Evolutionary conservation across 2,113 vertebrate species (phyloP).

Genomic region (Rissa tridactyla): DNA sequence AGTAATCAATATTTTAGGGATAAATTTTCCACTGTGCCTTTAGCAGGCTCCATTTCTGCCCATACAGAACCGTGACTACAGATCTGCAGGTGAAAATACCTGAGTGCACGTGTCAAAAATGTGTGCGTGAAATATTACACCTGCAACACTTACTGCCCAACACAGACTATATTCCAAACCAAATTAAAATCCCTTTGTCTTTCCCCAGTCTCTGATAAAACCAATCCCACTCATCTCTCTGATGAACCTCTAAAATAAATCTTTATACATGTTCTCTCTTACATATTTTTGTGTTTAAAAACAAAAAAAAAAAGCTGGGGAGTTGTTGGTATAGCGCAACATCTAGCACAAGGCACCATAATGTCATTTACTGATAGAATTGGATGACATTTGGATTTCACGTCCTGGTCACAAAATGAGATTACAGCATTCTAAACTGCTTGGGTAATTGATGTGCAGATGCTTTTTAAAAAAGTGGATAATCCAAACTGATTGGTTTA

Average conservation of each 20-base stretch:
- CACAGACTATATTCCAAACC: not conserved
- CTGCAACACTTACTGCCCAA: not conserved
- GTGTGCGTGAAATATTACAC: not conserved
- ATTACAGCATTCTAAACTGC: conserved; percentile 2
- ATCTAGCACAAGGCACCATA: not conserved
- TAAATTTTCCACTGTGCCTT: not conserved
- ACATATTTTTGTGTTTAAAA: not conserved
- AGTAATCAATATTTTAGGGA: conserved; percentile 55
- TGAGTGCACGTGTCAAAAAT: not conserved
- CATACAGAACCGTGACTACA: not conserved
- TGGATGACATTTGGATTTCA: conserved; percentile 42
- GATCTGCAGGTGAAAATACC: not conserved
- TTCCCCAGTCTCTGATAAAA: not conserved
- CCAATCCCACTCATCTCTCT: not conserved
- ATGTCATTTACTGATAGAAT: not conserved
- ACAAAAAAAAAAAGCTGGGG: not conserved
- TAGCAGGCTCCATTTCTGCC: not conserved
- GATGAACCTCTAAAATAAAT: not conserved
- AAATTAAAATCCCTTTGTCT: not conserved
- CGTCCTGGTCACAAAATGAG: conserved; percentile 20
- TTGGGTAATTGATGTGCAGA: not conserved
- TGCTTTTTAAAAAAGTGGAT: not conserved
- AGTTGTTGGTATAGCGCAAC: not conserved
- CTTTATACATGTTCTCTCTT: not conserved
- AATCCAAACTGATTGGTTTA: not conserved